These are phyloP conservation scores for Pseudomyrmex concolor DNA, from an alignment of 1,140 invertebrate species.

Conservation along the genomic window DNA sequence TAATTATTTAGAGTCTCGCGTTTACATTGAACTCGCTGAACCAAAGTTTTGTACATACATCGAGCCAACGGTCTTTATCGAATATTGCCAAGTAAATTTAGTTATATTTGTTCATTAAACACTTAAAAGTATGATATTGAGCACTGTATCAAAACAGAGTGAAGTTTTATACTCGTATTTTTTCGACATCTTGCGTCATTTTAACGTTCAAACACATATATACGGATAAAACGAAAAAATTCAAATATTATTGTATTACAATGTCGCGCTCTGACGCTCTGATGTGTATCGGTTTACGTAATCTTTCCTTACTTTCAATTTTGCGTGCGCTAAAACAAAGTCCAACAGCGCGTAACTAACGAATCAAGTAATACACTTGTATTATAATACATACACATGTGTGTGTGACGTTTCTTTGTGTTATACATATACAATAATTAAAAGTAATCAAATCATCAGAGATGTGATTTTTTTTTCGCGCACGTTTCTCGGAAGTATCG, in stretches of 20 bases:
- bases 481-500: conserved; percentile 18
- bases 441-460: conserved; percentile 21
- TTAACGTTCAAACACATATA: no score
- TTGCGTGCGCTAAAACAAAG: conserved; percentile 25
- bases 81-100: no score
- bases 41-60: no score
- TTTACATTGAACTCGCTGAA: no score
- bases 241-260: neutral
- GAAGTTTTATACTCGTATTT: no score
- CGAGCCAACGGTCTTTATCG: no score
- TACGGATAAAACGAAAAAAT: no score
- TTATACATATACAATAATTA: neutral
- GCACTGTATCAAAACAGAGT: no score
- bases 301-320: conserved; percentile 12
- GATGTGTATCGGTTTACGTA: conserved; percentile 8
- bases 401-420: neutral
- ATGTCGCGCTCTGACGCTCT: neutral
- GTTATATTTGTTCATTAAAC: no score
- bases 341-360: neutral
- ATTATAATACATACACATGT: neutral
- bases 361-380: neutral
- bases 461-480: neutral
- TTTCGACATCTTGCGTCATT: no score
- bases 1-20: no score
- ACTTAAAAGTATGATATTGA: no score